Percentiles rank a stretch among this genome's conserved stretches.
phyloP scores from a whole-genome alignment of 2,113 vertebrate species.

The Notothenia rossii region DNA sequence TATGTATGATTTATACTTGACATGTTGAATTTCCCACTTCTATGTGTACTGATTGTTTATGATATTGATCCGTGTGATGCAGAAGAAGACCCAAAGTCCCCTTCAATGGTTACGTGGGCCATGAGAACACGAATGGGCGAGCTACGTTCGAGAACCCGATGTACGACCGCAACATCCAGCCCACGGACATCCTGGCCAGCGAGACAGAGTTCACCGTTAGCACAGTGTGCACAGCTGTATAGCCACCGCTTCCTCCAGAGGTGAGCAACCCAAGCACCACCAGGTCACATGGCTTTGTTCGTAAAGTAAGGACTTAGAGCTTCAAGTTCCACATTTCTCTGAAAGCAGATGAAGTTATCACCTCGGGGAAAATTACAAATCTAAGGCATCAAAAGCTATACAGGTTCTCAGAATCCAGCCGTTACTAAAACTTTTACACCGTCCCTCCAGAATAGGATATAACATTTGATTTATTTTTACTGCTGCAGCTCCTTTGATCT shows the following conservation, averaged over 20 bases:
- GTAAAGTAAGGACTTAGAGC: neutral
- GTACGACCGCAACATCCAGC: constrained; percentile 98
- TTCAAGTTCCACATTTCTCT: constrained; percentile 11
- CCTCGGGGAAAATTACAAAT: constrained; percentile 32
- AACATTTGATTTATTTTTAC: constrained; percentile 52
- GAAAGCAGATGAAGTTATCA: constrained; percentile 19
- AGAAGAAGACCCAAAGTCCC: constrained; percentile 99
- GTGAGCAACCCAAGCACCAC: constrained; percentile 56
- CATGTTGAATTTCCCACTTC: no score
- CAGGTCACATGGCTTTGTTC: neutral
- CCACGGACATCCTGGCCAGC: constrained; percentile 93
- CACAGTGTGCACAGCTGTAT: constrained; percentile 99
- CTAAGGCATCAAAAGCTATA: constrained; percentile 37
- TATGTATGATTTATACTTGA: no score
- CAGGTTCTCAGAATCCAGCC: constrained; percentile 52
- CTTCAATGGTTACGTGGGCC: constrained; percentile 96
- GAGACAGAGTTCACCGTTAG: constrained; percentile 98
- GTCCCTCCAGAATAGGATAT: constrained; percentile 29
- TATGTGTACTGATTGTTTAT: neutral
- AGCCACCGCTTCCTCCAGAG: constrained; percentile 84
- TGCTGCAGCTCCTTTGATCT: constrained; percentile 44
- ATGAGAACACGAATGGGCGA: constrained; percentile 95
- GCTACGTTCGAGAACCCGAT: constrained; percentile 98
- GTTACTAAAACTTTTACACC: constrained; percentile 39
- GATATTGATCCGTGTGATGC: constrained; percentile 2